phyloP scores from a whole-genome alignment of 2,797 vertebrate genomes.

The Pagetopsis macropterus region DNA sequence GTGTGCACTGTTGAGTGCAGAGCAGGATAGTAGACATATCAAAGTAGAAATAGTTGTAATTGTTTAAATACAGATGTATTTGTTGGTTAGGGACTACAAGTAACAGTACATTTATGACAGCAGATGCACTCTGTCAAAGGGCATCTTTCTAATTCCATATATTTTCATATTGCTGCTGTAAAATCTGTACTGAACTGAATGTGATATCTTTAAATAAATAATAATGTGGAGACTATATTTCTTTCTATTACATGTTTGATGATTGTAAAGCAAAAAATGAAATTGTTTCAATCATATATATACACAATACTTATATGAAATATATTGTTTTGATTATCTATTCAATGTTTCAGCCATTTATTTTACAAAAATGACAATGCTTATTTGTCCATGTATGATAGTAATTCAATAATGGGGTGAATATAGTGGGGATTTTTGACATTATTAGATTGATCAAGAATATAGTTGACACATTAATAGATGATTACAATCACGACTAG shows the following conservation, averaged over 20 bases:
- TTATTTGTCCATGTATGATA: neutral
- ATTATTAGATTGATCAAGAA: neutral
- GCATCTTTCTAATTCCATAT: conserved; percentile 5
- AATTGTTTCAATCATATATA: too few species aligned
- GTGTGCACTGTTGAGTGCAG: neutral
- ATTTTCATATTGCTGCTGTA: conserved; percentile 49
- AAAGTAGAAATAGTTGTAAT: neutral
- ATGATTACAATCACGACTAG: neutral
- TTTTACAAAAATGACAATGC: neutral
- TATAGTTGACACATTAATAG: neutral
- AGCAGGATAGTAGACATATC: neutral
- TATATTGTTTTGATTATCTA: too few species aligned
- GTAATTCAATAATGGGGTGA: neutral
- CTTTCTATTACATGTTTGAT: neutral
- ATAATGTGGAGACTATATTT: conserved; percentile 12
- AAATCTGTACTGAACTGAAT: conserved; percentile 11
- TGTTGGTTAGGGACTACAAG: neutral
- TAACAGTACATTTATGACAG: neutral
- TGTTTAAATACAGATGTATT: neutral
- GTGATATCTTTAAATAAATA: conserved; percentile 63
- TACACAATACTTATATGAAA: too few species aligned
- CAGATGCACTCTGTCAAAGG: neutral
- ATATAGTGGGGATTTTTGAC: neutral
- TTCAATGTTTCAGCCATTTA: neutral
- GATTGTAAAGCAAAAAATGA: neutral